A percentile compares a stretch with the other conserved stretches of the same genome.
Evolutionary conservation across 2,797 vertebrate genomes (phyloP).

Genomic region (Syncerus caffer): DNA sequence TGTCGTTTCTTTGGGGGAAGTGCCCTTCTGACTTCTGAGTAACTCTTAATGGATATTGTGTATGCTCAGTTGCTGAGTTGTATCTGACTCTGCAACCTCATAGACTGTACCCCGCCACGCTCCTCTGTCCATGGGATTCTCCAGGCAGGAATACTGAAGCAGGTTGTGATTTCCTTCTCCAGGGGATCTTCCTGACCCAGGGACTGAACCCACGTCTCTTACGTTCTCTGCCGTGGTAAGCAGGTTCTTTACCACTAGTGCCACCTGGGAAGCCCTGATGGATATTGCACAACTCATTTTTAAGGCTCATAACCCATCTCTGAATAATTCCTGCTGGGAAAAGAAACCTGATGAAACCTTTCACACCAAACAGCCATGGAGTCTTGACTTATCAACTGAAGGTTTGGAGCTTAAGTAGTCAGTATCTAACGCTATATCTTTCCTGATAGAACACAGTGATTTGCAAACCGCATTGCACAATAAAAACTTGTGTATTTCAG

Average conservation of each 20-base stretch:
- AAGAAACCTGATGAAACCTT: background rate
- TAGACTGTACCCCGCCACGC: background rate
- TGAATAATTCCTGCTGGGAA: background rate
- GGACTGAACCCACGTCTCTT: background rate
- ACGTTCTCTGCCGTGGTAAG: background rate
- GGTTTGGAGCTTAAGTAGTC: background rate
- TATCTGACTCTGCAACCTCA: background rate
- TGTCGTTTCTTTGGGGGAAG: background rate
- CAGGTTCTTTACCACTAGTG: background rate
- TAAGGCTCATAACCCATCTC: background rate
- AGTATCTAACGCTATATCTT: background rate
- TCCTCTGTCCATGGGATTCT: background rate
- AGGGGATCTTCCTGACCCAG: background rate
- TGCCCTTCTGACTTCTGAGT: background rate
- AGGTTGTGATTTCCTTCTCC: background rate
- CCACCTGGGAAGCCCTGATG: background rate
- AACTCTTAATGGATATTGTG: background rate
- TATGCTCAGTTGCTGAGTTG: background rate
- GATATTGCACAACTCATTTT: background rate
- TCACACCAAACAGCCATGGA: background rate
- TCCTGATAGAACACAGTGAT: background rate
- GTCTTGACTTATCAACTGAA: background rate
- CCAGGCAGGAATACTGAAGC: background rate
- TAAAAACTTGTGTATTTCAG: no score
- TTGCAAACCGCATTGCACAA: background rate